Evolutionary conservation across 2,888 invertebrate genomes (phyloP).

Genomic region (Nemapogon koenigi): DNA sequence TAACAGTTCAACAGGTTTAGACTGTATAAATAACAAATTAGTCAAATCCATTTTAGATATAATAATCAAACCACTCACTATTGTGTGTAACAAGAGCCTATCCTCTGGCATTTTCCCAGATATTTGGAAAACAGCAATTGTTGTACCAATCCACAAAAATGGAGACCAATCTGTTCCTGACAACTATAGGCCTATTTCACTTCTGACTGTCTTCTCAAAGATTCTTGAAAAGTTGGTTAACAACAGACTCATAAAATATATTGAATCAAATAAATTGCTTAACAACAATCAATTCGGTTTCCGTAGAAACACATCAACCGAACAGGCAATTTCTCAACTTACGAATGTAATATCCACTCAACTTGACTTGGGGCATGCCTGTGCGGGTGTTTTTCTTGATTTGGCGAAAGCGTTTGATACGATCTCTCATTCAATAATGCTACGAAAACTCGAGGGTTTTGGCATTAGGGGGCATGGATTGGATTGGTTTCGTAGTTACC

Average conservation of each 20-base stretch:
- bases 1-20: neutral
- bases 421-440: constrained; percentile 13
- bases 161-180: neutral
- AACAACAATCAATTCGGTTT: constrained; percentile 8
- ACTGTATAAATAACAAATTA: neutral
- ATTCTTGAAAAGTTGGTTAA: constrained; percentile 12
- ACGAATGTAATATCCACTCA: neutral
- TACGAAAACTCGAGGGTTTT: constrained; percentile 12
- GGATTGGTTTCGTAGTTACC: constrained; percentile 13
- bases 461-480: constrained; percentile 13
- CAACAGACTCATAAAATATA: constrained; percentile 4
- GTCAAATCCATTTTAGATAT: neutral
- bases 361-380: neutral
- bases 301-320: neutral
- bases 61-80: neutral
- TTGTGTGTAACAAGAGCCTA: constrained; percentile 4
- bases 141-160: constrained; percentile 8
- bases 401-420: constrained; percentile 13
- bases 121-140: neutral
- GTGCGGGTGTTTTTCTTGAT: constrained; percentile 10
- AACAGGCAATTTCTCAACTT: constrained; percentile 3
- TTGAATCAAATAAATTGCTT: constrained; percentile 11
- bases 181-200: constrained; percentile 10
- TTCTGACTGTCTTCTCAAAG: constrained; percentile 6
- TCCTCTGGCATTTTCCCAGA: constrained; percentile 6